Conservation (phyloP, 2,888 invertebrate genomes). For the Panzeria rudis region DNA sequence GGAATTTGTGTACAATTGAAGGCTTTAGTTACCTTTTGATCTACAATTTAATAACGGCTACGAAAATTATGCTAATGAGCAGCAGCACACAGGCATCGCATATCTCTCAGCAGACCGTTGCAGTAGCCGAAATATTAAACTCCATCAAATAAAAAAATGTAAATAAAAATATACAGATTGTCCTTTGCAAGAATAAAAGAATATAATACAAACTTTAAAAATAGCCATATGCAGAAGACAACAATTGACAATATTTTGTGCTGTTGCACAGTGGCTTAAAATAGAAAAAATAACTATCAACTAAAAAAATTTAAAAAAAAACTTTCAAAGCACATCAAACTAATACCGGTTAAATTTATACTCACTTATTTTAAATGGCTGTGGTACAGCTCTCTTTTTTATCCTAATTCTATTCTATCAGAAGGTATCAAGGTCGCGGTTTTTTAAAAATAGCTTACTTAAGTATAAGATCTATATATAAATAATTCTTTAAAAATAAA, state of each 20-base stretch:
- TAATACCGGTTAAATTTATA: no score
- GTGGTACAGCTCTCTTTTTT: no score
- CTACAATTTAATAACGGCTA: constrained; percentile 39
- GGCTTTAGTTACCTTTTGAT: constrained; percentile 44
- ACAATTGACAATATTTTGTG: constrained; percentile 22
- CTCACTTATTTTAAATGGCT: no score
- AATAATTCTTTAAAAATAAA: no score
- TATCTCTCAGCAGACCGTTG: constrained; percentile 12
- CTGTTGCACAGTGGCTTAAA: neutral
- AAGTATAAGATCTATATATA: no score
- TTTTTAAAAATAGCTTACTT: no score
- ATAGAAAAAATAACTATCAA: no score
- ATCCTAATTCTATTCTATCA: no score
- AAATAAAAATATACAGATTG: neutral
- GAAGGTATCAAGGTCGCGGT: no score
- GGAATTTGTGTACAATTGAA: constrained; percentile 33
- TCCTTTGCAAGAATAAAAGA: constrained; percentile 20
- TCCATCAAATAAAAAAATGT: constrained; percentile 21
- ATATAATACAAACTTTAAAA: constrained; percentile 1
- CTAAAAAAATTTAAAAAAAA: no score
- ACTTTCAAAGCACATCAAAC: no score
- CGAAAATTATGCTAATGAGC: constrained; percentile 56
- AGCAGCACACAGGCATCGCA: constrained; percentile 8
- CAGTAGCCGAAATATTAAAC: constrained; percentile 37
- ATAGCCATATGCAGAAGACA: constrained; percentile 22